These are phyloP conservation scores for Heliconius erato DNA, from an alignment of 2,888 invertebrate species.

Conservation along the genomic window DNA sequence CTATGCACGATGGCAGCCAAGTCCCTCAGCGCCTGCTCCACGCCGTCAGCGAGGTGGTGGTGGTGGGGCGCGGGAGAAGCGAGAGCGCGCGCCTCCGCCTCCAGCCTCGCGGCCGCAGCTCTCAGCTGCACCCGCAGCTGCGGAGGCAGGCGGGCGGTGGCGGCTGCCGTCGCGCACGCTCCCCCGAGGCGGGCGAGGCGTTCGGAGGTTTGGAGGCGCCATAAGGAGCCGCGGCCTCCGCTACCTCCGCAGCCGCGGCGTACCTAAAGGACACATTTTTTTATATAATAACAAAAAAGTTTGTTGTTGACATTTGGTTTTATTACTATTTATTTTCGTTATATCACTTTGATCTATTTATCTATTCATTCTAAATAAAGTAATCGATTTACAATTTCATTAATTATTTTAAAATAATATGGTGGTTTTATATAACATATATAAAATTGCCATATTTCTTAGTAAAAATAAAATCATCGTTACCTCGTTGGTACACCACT, in stretches of 20 bases:
- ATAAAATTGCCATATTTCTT: too few relatives aligned
- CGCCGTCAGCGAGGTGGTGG: constrained; percentile 74
- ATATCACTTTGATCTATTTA: too few relatives aligned
- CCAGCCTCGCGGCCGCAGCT: constrained; percentile 81
- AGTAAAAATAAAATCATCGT: neutral
- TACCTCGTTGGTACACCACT: constrained; percentile 84
- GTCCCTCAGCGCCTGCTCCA: constrained; percentile 80
- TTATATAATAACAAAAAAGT: neutral
- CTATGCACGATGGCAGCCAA: constrained; percentile 91
- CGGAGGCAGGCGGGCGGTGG: constrained; percentile 93
- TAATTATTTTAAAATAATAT: too few relatives aligned
- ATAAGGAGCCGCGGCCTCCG: constrained; percentile 74
- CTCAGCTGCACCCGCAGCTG: constrained; percentile 94
- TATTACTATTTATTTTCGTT: too few relatives aligned
- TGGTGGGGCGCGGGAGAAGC: constrained; percentile 66
- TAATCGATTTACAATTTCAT: too few relatives aligned
- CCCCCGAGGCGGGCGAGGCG: constrained; percentile 91
- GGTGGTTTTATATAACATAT: neutral
- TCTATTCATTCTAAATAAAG: too few relatives aligned
- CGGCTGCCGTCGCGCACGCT: constrained; percentile 93
- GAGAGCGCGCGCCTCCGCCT: constrained; percentile 75
- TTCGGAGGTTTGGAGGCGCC: constrained; percentile 81
- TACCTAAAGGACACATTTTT: constrained; percentile 52
- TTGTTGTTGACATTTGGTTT: too few relatives aligned
- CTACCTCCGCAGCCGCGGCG: constrained; percentile 66